phyloP scores from a whole-genome alignment of 1,140 invertebrate genomes.

The Chionoecetes opilio region DNA sequence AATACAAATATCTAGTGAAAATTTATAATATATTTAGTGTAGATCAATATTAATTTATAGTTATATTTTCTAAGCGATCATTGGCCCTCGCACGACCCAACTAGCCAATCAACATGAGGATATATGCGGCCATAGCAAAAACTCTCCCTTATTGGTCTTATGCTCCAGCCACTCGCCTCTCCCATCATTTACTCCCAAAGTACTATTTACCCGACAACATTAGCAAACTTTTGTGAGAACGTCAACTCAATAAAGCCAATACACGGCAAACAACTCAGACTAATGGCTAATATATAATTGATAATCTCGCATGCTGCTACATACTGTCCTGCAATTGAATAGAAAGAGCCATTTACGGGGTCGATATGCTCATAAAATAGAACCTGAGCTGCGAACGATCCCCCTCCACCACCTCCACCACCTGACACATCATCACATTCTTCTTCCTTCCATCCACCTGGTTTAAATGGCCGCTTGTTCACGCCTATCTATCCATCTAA shows the following conservation, averaged over 20 bases:
- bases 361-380: conserved; percentile 19
- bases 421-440: background rate
- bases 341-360: conserved; percentile 20
- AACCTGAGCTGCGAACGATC: background rate
- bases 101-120: conserved; percentile 14
- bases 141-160: background rate
- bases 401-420: background rate
- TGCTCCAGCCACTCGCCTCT: background rate
- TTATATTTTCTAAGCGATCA: background rate
- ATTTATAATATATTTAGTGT: background rate
- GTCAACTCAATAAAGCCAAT: conserved; percentile 59
- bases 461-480: background rate
- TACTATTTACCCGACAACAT: conserved; percentile 60
- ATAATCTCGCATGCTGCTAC: conserved; percentile 19
- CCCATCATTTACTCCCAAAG: conserved; percentile 55
- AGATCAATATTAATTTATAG: background rate
- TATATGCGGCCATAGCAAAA: background rate
- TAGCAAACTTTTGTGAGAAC: conserved; percentile 52
- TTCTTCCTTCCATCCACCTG: background rate
- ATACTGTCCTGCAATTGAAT: conserved; percentile 12
- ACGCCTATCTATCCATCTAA: background rate
- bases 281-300: conserved; percentile 64
- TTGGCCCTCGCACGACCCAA: background rate
- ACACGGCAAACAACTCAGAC: conserved; percentile 44
- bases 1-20: background rate